phyloP scores from a whole-genome alignment of 2,797 vertebrate genomes.

The Sciurus vulgaris region DNA sequence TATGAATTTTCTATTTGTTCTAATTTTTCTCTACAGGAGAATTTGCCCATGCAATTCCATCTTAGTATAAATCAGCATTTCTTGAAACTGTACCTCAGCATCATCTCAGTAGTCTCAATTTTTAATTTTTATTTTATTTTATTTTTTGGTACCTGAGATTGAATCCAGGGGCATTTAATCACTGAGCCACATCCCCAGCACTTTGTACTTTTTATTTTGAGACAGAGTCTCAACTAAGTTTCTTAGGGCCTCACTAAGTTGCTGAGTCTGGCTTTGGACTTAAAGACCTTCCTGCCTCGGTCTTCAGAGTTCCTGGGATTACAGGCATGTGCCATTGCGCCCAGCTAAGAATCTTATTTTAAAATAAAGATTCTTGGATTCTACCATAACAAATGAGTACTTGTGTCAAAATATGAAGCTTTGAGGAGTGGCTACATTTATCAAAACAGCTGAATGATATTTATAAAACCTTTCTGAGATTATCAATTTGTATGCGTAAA shows the following conservation, averaged over 20 bases:
- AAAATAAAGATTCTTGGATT: conserved; percentile 1
- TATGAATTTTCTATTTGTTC: not conserved
- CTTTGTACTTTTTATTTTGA: too few species aligned
- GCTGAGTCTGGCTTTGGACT: too few species aligned
- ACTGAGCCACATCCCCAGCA: too few species aligned
- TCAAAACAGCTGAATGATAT: not conserved
- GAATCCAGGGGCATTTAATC: too few species aligned
- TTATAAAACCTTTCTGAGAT: not conserved
- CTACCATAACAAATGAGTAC: not conserved
- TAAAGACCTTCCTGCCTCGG: too few species aligned
- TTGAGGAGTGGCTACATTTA: not conserved
- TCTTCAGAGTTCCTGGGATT: too few species aligned
- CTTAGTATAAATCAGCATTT: conserved; percentile 36
- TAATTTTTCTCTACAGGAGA: not conserved
- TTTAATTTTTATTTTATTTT: too few species aligned
- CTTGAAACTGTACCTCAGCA: not conserved
- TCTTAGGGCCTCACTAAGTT: too few species aligned
- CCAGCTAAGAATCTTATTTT: not conserved
- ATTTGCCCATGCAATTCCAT: not conserved
- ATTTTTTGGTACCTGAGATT: too few species aligned
- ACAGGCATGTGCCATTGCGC: too few species aligned
- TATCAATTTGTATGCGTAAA: not conserved
- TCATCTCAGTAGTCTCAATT: not conserved
- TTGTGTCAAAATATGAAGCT: not conserved
- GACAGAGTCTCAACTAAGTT: too few species aligned